Percentiles rank a stretch among this genome's conserved stretches.
phyloP scores from a whole-genome alignment of 2,113 vertebrate genomes.

The Arvicanthis niloticus region DNA sequence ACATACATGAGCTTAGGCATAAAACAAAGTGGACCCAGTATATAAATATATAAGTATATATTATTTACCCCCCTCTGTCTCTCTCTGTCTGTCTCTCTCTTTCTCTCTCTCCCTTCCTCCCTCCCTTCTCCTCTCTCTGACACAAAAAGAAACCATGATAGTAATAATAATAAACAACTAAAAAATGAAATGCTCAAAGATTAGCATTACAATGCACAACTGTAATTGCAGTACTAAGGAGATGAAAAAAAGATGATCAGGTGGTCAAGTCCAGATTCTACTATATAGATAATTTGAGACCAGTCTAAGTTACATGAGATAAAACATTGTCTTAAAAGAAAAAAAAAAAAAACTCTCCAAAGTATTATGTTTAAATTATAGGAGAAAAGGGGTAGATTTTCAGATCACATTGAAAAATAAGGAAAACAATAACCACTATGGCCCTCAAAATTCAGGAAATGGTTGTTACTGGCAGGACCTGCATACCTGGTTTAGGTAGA shows the following conservation, averaged over 20 bases:
- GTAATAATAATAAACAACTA: neutral
- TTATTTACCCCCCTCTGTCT: too few relatives aligned
- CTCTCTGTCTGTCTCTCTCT: too few relatives aligned
- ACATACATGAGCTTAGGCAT: neutral
- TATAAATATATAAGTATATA: neutral
- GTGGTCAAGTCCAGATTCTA: neutral
- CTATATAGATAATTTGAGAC: neutral
- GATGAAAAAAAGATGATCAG: neutral
- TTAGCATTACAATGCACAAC: neutral
- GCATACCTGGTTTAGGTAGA: neutral
- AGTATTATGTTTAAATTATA: neutral
- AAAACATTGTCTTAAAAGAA: neutral
- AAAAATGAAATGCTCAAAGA: neutral
- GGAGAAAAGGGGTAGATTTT: neutral
- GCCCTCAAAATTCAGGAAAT: neutral
- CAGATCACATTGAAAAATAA: neutral
- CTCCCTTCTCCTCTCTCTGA: too few relatives aligned
- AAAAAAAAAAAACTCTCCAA: neutral
- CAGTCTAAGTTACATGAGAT: neutral
- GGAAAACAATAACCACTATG: neutral
- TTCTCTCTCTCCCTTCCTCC: too few relatives aligned
- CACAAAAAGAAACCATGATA: too few relatives aligned
- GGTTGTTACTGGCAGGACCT: neutral
- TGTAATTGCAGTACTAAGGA: neutral
- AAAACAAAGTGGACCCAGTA: neutral